phyloP scores from a whole-genome alignment of 2,797 vertebrate genomes.

The Phataginus tricuspis region DNA sequence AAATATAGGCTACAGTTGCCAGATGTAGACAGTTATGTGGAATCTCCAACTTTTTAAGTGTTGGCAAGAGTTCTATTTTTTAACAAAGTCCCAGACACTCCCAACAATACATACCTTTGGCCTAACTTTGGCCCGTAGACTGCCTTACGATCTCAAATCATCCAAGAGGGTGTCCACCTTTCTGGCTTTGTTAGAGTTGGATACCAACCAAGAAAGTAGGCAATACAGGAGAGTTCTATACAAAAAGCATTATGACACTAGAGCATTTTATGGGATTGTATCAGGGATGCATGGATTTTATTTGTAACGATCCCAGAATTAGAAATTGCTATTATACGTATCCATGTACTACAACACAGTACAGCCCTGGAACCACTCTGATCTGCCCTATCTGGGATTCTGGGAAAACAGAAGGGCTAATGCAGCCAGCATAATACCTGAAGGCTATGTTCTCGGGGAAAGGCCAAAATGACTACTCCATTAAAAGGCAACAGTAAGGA shows the following conservation, averaged over 20 bases:
- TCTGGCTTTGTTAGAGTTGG: background rate
- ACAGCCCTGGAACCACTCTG: conserved; percentile 11
- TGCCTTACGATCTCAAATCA: background rate
- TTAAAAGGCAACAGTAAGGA: conserved; percentile 58
- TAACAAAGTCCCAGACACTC: background rate
- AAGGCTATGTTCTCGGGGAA: conserved; percentile 32
- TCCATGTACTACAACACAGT: conserved; percentile 21
- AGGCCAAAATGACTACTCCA: background rate
- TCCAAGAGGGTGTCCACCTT: background rate
- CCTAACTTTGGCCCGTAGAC: background rate
- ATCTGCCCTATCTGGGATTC: background rate
- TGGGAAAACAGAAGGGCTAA: background rate
- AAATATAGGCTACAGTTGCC: background rate
- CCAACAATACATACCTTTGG: too few relatives aligned
- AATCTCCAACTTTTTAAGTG: background rate
- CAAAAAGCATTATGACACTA: conserved; percentile 21
- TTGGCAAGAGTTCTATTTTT: background rate
- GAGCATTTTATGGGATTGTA: background rate
- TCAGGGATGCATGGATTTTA: background rate
- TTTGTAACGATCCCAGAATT: conserved; percentile 22
- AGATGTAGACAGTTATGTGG: background rate
- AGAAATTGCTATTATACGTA: conserved; percentile 56
- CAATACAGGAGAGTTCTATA: background rate
- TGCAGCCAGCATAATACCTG: background rate
- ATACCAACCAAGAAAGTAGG: background rate